These are phyloP conservation scores for Amblyteles armatorius DNA, from an alignment of 2,888 invertebrate species.

Conservation along the genomic window DNA sequence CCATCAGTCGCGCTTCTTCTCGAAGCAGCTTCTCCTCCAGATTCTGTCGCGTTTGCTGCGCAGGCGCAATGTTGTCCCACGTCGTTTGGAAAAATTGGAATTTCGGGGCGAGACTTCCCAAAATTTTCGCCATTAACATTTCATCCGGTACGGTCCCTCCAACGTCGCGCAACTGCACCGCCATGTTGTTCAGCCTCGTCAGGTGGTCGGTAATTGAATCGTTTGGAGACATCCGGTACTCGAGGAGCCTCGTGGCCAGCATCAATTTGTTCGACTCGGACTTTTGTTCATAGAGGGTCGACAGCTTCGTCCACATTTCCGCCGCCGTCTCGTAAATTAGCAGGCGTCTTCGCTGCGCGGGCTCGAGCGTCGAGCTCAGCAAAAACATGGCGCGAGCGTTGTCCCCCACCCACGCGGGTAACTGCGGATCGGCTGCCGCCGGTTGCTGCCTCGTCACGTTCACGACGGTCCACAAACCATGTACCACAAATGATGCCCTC, in stretches of 20 bases:
- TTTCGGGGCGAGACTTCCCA: conserved; percentile 55
- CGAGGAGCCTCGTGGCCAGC: conserved; percentile 37
- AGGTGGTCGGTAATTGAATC: conserved; percentile 40
- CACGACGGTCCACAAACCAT: not conserved
- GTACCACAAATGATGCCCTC: not conserved
- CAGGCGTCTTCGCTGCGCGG: conserved; percentile 37
- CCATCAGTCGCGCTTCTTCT: not conserved
- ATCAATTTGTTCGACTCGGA: conserved; percentile 51
- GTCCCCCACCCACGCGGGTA: conserved; percentile 11
- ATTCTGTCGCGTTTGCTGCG: not conserved
- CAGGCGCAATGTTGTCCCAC: conserved; percentile 44
- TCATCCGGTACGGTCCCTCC: conserved; percentile 31
- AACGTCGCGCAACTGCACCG: conserved; percentile 45
- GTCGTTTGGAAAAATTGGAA: conserved; percentile 45
- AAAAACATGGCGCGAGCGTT: conserved; percentile 53
- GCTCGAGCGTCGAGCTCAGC: conserved; percentile 36
- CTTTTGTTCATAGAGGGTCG: conserved; percentile 42
- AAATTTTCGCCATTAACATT: conserved; percentile 56
- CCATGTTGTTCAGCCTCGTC: conserved; percentile 36
- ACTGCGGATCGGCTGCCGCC: not conserved
- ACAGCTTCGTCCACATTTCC: conserved; percentile 55
- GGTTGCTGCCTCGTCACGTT: not conserved
- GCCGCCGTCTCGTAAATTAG: conserved; percentile 57
- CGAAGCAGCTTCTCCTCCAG: not conserved
- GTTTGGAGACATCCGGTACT: conserved; percentile 42